A percentile compares a stretch with the other conserved stretches of the same genome.
phyloP scores from a whole-genome alignment of 1,140 invertebrate species.

The Tetragnatha versicolor region DNA sequence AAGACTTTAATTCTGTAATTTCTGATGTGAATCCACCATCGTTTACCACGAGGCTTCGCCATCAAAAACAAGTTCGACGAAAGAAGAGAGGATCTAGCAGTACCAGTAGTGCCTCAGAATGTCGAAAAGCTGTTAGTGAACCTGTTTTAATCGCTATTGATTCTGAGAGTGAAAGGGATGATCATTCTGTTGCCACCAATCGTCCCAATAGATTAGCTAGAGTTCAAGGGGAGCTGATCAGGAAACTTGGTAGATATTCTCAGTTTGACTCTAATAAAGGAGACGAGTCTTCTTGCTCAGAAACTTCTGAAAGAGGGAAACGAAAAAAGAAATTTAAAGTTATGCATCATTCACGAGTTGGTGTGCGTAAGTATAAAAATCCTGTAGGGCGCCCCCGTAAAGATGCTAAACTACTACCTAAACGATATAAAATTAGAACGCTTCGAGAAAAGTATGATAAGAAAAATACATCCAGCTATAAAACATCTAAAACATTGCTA shows the following conservation, averaged over 20 bases:
- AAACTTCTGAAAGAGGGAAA: neutral
- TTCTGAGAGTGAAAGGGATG: constrained; percentile 41
- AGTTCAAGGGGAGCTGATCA: constrained; percentile 18
- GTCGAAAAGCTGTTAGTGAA: constrained; percentile 40
- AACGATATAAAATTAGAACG: too few species aligned
- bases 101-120: constrained; percentile 18
- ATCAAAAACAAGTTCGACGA: neutral
- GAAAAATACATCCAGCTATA: too few species aligned
- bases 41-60: neutral
- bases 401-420: too few species aligned
- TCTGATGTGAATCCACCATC: constrained; percentile 41
- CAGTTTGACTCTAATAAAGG: neutral
- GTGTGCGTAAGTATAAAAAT: too few species aligned
- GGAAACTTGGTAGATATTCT: neutral
- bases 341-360: too few species aligned
- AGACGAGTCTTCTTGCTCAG: neutral
- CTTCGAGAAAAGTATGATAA: too few species aligned
- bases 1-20: constrained; percentile 25
- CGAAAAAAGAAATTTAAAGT: constrained; percentile 23
- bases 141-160: constrained; percentile 41
- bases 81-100: neutral
- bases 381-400: too few species aligned
- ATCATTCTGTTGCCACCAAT: neutral
- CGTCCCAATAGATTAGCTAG: constrained; percentile 27
- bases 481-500: too few species aligned